Evolutionary conservation across 2,888 invertebrate species (phyloP).

Genomic region (Colostygia pectinataria): DNA sequence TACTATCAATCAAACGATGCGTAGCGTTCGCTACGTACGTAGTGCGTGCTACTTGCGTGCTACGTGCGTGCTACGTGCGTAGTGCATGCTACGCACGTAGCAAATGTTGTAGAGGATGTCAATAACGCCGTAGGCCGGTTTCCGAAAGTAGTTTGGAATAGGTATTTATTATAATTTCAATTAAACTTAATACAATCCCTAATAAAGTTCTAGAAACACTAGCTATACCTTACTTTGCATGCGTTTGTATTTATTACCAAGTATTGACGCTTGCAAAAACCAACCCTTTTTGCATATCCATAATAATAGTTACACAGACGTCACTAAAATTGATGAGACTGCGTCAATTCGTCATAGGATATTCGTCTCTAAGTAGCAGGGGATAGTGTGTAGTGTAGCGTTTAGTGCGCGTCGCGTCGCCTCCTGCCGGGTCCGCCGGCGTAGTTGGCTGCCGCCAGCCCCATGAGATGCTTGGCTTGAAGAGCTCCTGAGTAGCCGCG

Average conservation of each 20-base stretch:
- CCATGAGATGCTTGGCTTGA: slow-evolving; percentile 96
- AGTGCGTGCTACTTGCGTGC: neutral
- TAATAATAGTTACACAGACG: too few species aligned
- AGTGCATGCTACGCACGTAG: neutral
- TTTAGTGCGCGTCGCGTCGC: slow-evolving; percentile 85
- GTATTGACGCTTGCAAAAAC: slow-evolving; percentile 29
- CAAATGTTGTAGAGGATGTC: neutral
- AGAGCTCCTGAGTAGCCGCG: slow-evolving; percentile 95
- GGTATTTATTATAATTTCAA: too few species aligned
- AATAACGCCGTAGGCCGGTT: too few species aligned
- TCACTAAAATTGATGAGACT: neutral
- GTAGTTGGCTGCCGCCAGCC: slow-evolving; percentile 93
- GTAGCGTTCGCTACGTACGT: neutral
- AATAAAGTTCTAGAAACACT: too few species aligned
- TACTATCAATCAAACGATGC: neutral
- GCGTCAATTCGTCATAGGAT: slow-evolving; percentile 6
- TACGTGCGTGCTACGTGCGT: neutral
- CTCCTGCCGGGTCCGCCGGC: slow-evolving; percentile 94
- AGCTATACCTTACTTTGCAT: too few species aligned
- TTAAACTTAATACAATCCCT: too few species aligned
- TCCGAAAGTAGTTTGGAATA: too few species aligned
- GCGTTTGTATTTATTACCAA: too few species aligned
- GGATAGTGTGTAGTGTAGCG: slow-evolving; percentile 27
- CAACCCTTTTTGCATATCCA: slow-evolving; percentile 32
- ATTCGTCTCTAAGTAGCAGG: slow-evolving; percentile 39